A percentile compares a stretch with the other conserved stretches of the same genome.
Conservation (phyloP, 2,888 invertebrate genomes). For the Ectemnius cavifrons region DNA sequence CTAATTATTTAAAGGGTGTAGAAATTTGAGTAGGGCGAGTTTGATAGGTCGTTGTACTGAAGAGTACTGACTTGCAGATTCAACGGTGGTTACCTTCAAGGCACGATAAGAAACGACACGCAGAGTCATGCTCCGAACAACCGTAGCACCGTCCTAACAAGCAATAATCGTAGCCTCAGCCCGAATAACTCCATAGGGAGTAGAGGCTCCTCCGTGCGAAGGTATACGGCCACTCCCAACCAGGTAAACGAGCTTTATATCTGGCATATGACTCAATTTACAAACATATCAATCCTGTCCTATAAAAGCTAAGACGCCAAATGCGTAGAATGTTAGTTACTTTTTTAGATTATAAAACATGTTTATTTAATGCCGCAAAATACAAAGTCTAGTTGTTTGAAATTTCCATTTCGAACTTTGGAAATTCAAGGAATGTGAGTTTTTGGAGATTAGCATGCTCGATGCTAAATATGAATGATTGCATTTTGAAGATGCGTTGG, state of each 20-base stretch:
- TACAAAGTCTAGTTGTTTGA: too few relatives aligned
- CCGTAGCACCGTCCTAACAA: conserved; percentile 80
- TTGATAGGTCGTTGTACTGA: not conserved
- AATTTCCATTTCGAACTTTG: too few relatives aligned
- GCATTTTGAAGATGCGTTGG: conserved; percentile 77
- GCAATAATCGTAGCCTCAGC: conserved; percentile 82
- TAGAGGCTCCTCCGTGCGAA: conserved; percentile 71
- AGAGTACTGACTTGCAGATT: conserved; percentile 45
- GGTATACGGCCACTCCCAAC: conserved; percentile 69
- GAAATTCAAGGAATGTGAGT: too few relatives aligned
- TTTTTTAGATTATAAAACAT: too few relatives aligned
- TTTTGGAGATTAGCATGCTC: too few relatives aligned
- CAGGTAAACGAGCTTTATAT: conserved; percentile 57
- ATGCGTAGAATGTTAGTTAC: too few relatives aligned
- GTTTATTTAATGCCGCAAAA: too few relatives aligned
- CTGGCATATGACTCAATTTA: too few relatives aligned
- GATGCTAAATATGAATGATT: not conserved
- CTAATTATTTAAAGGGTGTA: too few relatives aligned
- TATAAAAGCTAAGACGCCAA: too few relatives aligned
- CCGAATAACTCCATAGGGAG: conserved; percentile 86
- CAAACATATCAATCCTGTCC: too few relatives aligned
- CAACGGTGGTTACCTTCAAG: conserved; percentile 70
- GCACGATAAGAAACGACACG: conserved; percentile 86
- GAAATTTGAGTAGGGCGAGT: too few relatives aligned
- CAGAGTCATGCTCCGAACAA: conserved; percentile 86